Conservation (phyloP, 2,888 invertebrate species). For the Temnothorax rugatulus region DNA sequence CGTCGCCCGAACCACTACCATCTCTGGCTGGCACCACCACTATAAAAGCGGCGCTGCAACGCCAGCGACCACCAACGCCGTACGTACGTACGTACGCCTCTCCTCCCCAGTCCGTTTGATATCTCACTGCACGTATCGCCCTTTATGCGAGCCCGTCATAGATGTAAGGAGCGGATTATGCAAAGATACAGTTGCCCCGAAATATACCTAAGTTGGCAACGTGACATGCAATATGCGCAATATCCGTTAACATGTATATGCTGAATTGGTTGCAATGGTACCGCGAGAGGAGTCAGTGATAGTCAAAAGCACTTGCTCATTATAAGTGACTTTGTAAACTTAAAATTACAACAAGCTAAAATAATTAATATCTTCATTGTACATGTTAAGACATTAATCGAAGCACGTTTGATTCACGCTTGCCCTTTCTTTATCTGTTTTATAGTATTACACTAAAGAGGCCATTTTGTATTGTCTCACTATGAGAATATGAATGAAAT, state of each 20-base stretch:
- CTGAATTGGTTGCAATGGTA: neutral
- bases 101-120: slow-evolving; percentile 66
- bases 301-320: neutral
- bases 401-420: neutral
- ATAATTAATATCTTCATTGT: neutral
- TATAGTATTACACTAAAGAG: neutral
- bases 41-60: slow-evolving; percentile 69
- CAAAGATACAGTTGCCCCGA: neutral
- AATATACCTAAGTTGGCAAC: slow-evolving; percentile 8
- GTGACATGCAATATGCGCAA: neutral
- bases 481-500: neutral
- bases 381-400: neutral
- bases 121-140: slow-evolving; percentile 64
- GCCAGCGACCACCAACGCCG: slow-evolving; percentile 56
- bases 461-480: neutral
- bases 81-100: slow-evolving; percentile 42
- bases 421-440: neutral
- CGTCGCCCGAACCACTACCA: slow-evolving; percentile 80
- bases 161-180: slow-evolving; percentile 51
- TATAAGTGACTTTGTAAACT: neutral
- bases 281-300: neutral
- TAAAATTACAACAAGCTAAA: neutral
- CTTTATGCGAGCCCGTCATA: slow-evolving; percentile 16
- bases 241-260: neutral
- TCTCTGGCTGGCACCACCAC: slow-evolving; percentile 53